Evolutionary conservation across 2,797 vertebrate genomes (phyloP).

Genomic region (Synanceia verrucosa): DNA sequence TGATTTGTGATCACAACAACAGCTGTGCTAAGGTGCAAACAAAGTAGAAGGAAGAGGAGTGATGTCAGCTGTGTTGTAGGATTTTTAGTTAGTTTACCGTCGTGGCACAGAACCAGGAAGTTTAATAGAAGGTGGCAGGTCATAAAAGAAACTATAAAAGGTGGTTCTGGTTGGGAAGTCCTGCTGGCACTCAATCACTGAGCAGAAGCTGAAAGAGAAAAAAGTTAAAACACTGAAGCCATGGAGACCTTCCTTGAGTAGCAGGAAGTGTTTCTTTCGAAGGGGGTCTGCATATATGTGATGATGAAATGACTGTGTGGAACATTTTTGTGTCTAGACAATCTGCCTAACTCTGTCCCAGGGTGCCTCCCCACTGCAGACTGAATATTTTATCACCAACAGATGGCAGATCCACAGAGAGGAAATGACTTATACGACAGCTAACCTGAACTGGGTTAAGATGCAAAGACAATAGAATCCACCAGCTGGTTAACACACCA

Average conservation of each 20-base stretch:
- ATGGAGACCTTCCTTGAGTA: conserved; percentile 20
- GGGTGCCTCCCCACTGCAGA: conserved; percentile 25
- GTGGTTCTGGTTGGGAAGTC: not conserved
- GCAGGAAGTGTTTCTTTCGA: conserved; percentile 23
- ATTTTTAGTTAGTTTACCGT: too few relatives aligned
- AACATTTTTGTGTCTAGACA: conserved; percentile 45
- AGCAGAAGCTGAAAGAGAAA: conserved; percentile 17
- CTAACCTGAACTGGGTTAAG: conserved; percentile 64
- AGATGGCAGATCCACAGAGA: conserved; percentile 60
- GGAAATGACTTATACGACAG: conserved; percentile 55
- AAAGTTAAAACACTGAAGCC: not conserved
- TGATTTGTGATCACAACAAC: too few relatives aligned
- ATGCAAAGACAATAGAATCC: conserved; percentile 58
- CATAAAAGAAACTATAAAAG: too few relatives aligned
- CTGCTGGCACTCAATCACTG: conserved; percentile 12
- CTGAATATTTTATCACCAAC: conserved; percentile 53
- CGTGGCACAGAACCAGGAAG: too few relatives aligned
- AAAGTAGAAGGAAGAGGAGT: too few relatives aligned
- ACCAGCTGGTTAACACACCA: conserved; percentile 66
- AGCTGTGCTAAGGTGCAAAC: too few relatives aligned
- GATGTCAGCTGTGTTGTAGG: too few relatives aligned
- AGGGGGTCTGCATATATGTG: conserved; percentile 15
- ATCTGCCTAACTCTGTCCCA: conserved; percentile 56
- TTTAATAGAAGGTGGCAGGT: too few relatives aligned
- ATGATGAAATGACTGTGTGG: conserved; percentile 31